Evolutionary conservation across 2,113 vertebrate species (phyloP).

Genomic region (Tor tambroides): DNA sequence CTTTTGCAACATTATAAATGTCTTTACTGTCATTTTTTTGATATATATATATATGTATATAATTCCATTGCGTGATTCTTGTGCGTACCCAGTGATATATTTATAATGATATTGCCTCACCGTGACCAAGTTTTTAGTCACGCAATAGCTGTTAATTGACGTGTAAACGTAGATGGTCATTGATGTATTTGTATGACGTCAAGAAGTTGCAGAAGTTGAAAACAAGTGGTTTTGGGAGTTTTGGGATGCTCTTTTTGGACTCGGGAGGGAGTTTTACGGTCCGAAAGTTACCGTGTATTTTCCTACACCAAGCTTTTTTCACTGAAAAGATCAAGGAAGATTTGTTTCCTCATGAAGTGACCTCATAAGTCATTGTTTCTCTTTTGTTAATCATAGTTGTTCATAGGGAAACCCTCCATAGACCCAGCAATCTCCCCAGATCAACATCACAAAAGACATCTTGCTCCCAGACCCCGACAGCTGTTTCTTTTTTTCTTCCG

Average conservation of each 20-base stretch:
- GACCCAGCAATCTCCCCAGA: slow-evolving; percentile 37
- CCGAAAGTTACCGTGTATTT: neutral
- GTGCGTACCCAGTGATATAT: neutral
- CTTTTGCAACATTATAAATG: too few species aligned
- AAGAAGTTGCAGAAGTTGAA: neutral
- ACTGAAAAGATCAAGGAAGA: neutral
- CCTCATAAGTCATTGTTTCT: slow-evolving; percentile 7
- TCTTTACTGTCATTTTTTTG: too few species aligned
- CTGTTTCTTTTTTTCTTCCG: slow-evolving; percentile 59
- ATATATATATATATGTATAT: too few species aligned
- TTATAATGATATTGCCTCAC: neutral
- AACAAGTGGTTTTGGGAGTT: neutral
- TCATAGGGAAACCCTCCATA: slow-evolving; percentile 47
- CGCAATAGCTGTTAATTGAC: neutral
- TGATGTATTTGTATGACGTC: neutral
- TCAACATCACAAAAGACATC: slow-evolving; percentile 54
- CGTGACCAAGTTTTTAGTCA: neutral
- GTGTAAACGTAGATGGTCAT: neutral
- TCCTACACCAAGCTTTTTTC: neutral
- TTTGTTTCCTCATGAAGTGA: neutral
- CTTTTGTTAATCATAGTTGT: slow-evolving; percentile 4
- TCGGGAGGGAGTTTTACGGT: neutral
- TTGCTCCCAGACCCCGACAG: slow-evolving; percentile 66
- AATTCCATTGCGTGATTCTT: neutral
- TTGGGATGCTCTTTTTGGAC: neutral